phyloP scores from a whole-genome alignment of 2,888 invertebrate species.

The Phyto melanocephala region DNA sequence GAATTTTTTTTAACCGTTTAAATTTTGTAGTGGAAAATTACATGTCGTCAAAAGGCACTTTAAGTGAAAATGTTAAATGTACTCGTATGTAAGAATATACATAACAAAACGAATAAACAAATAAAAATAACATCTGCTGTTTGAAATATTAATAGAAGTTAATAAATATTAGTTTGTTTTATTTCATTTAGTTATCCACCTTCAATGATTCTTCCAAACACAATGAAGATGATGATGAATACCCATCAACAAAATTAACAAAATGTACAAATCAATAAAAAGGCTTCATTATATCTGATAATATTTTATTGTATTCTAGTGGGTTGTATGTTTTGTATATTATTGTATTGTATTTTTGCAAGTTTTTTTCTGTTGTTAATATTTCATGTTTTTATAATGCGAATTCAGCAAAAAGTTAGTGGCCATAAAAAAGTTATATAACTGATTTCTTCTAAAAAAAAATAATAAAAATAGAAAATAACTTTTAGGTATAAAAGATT shows the following conservation, averaged over 20 bases:
- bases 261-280: slow-evolving; percentile 16
- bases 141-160: background rate
- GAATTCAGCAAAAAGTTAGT: background rate
- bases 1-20: too few species aligned
- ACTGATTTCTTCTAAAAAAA: too few species aligned
- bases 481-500: too few species aligned
- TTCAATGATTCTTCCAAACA: background rate
- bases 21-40: too few species aligned
- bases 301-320: slow-evolving; percentile 1
- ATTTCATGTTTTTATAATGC: too few species aligned
- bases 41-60: too few species aligned
- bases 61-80: too few species aligned
- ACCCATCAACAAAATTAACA: background rate
- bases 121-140: background rate
- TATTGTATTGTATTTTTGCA: background rate
- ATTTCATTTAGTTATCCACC: background rate
- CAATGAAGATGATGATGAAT: background rate
- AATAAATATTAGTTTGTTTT: slow-evolving; percentile 28
- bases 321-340: background rate
- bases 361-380: background rate
- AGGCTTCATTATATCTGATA: slow-evolving; percentile 36
- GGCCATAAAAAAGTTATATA: too few species aligned
- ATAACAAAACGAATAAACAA: too few species aligned
- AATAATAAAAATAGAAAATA: too few species aligned
- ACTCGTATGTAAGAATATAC: too few species aligned